Conservation (phyloP, 2,888 invertebrate genomes). For the Idaea straminata region DNA sequence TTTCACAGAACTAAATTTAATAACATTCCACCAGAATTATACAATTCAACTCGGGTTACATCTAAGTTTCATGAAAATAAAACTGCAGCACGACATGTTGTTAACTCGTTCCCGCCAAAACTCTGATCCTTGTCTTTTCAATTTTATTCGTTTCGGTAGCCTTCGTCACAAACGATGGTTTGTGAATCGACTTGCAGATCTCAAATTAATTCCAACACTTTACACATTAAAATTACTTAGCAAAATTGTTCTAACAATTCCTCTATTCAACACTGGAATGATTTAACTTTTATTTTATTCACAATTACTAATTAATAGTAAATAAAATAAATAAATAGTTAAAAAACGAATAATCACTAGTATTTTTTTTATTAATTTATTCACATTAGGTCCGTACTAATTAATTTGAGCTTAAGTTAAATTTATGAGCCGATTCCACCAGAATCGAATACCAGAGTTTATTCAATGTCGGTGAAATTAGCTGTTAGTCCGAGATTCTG, state of each 20-base stretch:
- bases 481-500: background rate
- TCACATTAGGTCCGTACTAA: conserved; percentile 49
- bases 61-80: too few relatives aligned
- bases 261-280: conserved; percentile 62
- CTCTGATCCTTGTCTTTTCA: too few relatives aligned
- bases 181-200: too few relatives aligned
- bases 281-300: conserved; percentile 47
- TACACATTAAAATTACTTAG: conserved; percentile 47
- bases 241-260: conserved; percentile 50
- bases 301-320: conserved; percentile 38
- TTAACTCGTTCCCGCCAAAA: too few relatives aligned
- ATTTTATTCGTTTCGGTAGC: too few relatives aligned
- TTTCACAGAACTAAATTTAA: too few relatives aligned
- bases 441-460: background rate
- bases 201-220: conserved; percentile 38
- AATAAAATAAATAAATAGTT: conserved; percentile 30
- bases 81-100: too few relatives aligned
- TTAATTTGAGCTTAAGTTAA: conserved; percentile 37
- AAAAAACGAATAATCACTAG: conserved; percentile 27
- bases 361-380: conserved; percentile 32
- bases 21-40: too few relatives aligned
- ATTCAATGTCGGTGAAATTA: background rate
- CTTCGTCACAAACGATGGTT: too few relatives aligned
- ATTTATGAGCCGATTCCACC: background rate
- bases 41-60: too few relatives aligned